Evolutionary conservation across 2,888 invertebrate species (phyloP), one percentile per base, ranked within the genome.

Genomic region (Brenthis ino): DNA sequence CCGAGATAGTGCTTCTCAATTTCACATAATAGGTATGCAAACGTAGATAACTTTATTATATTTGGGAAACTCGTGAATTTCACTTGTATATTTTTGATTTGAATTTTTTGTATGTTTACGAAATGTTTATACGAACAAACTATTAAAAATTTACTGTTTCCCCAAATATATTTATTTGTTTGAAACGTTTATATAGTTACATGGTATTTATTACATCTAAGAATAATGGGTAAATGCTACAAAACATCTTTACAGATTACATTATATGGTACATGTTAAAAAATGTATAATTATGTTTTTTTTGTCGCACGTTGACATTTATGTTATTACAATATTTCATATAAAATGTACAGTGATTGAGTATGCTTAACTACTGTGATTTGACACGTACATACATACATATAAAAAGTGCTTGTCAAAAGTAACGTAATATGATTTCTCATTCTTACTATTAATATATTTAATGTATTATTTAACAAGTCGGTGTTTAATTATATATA

Each of bases 191-290:
- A 20, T 20, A 20, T 20, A 51, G 33, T n/a, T 28, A 61, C 6
- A 61, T 8, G 37, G 37, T 51, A 33, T 37, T 63, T 13, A 12
- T 53, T 37, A 63, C 33, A 53, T 53, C 63, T 63, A 63, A 11
- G 20, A 16, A 50, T 50, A 50, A 47, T 50, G 24, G 28, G 65
- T 61, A 61, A 67, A 67, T 50, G 20, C 67, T 66, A 66, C 48
- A 61, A 55, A 50, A 67, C 50, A 11, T 63, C 53, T 61, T 16
- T 53, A 53, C 37, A 63, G 8, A 37, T 63, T 63, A 63, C 16
- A 20, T 20, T 56, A 24, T 61, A 28, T n/a, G n/a, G 24, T 61
- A 50, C 43, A 58, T 20, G 33, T 50, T 51, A 24, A 65, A 28
- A 47, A 56, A 67, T 56, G 37, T 67, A 61, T 48, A 61, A 55